Conservation (phyloP, 2,113 vertebrate genomes). For the Hemiprocne comata region DNA sequence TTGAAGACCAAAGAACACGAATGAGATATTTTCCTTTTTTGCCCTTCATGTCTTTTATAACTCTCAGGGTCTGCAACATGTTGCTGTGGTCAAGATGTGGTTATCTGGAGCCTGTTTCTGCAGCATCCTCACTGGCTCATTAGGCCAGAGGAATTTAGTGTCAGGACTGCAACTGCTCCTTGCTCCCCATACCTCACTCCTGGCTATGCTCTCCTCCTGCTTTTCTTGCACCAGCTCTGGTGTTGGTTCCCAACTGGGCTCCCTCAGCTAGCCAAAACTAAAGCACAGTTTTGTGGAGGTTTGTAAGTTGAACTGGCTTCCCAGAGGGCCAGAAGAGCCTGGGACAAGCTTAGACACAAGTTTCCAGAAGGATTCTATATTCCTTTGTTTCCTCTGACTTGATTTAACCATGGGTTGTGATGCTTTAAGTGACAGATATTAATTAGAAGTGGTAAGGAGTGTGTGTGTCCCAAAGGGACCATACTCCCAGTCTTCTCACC, state of each 20-base stretch:
- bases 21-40: background rate
- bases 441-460: slow-evolving; percentile 34
- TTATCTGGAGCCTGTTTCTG: background rate
- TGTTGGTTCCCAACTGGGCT: fast-evolving
- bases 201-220: background rate
- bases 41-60: background rate
- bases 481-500: background rate
- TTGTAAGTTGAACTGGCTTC: background rate
- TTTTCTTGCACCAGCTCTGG: background rate
- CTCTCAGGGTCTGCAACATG: background rate
- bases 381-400: slow-evolving; percentile 45
- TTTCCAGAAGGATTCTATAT: background rate
- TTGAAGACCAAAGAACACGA: background rate
- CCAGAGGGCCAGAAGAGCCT: background rate
- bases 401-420: slow-evolving; percentile 33
- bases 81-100: background rate
- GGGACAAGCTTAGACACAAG: background rate
- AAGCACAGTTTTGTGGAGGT: background rate
- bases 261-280: background rate
- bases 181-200: background rate
- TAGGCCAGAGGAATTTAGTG: background rate
- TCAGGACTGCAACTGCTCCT: background rate
- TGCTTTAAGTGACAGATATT: slow-evolving; percentile 49
- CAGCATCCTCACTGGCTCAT: background rate
- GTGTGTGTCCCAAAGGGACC: slow-evolving; percentile 10